Base-by-base conservation (phyloP, 2,113 vertebrate species). In the Rhinichthys klamathensis region DNA sequence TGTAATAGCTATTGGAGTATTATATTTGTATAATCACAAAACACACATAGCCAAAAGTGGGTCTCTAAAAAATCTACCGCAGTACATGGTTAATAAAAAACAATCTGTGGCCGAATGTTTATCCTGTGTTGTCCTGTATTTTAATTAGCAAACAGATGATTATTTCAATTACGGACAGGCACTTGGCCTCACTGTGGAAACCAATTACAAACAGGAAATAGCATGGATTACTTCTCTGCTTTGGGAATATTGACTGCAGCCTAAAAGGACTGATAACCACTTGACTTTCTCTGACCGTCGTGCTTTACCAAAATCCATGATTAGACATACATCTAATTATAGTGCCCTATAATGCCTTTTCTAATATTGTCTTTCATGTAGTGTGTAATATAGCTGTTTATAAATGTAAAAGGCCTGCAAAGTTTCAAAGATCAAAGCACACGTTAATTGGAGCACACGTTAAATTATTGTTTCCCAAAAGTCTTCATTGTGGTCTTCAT, bases 121-220 rank as follows among this genome's bases (percentile, higher is more conserved):
- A 16, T 46, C 15, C 6, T 21, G 35, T 60, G 23, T 23, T 21
- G 3, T 46, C 21, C 30, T n/a, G 30, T 7, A 63, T 16, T 76
- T 46, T 32, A 78, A 69, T 85, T n/a, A 85, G 35, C 10, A 9
- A 21, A 78, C 46, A 41, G n/a, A 27, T 46, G 3, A 78, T 72
- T 61, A 83, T 23, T 87, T 63, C 18, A 74, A 38, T 81, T 72
- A 32, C 2, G 13, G 21, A 21, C 82, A 77, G 18, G 25, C 25
- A 30, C 83, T 84, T 80, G 13, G 6, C 25, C 15, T 30, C 49
- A 35, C 15, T 32, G 16, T 80, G 15, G 54, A 54, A 21, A 41
- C 56, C 82, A 65, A 56, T 80, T 73, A 73, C 41, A 46, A 49
- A 46, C 27, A 49, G 61, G 35, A 83, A 51, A 18, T 27, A 63